Percentiles rank a stretch among this genome's conserved stretches.
These are phyloP conservation scores for Acronicta psi DNA, from an alignment of 2,888 invertebrate species.

Conservation along the genomic window DNA sequence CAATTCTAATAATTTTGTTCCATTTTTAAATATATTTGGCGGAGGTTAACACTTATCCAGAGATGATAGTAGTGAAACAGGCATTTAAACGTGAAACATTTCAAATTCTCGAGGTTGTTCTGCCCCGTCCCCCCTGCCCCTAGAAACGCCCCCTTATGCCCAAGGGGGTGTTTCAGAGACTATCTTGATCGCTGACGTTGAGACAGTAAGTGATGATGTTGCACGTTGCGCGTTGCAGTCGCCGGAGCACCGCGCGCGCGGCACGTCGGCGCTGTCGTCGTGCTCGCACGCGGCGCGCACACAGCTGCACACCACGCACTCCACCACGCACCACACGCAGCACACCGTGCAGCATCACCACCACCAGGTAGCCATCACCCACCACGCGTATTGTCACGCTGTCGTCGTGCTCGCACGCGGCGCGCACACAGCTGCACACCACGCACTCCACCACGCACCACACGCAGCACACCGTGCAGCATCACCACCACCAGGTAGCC, in stretches of 20 bases:
- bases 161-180: no score
- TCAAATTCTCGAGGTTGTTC: no score
- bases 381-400: conserved; percentile 56
- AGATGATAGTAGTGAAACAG: no score
- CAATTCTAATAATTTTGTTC: no score
- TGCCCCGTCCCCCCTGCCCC: no score
- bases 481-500: conserved; percentile 38
- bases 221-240: conserved; percentile 61
- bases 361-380: conserved; percentile 37
- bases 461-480: conserved; percentile 62
- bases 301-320: conserved; percentile 67
- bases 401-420: conserved; percentile 74
- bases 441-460: conserved; percentile 67
- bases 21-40: no score
- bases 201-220: no score
- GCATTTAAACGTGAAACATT: no score
- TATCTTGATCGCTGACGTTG: no score
- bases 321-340: conserved; percentile 69
- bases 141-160: no score
- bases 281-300: conserved; percentile 76
- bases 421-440: conserved; percentile 73
- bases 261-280: conserved; percentile 69
- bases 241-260: conserved; percentile 77
- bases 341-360: conserved; percentile 50
- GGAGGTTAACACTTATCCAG: no score